A percentile compares a stretch with the other conserved stretches of the same genome.
Conservation (phyloP, 92 coral and sea anemone species). For the Anthopleura xanthogrammica region DNA sequence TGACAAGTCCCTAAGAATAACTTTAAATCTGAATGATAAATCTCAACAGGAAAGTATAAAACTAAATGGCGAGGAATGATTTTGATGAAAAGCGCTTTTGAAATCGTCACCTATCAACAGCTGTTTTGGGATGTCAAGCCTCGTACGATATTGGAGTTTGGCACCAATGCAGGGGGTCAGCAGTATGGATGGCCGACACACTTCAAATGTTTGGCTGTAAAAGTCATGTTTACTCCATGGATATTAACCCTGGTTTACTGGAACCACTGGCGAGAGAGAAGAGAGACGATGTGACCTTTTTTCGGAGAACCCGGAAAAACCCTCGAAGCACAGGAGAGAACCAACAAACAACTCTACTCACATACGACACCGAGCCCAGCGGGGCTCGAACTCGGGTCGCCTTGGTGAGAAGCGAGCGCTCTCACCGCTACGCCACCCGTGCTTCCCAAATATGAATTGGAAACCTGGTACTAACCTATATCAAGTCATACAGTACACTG, state of each 20-base stretch:
- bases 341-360: no score
- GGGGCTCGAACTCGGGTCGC: no score
- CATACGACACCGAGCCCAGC: no score
- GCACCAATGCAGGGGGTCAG: slow-evolving; percentile 60
- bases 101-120: slow-evolving; percentile 5
- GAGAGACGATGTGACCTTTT: slow-evolving; percentile 31
- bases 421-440: no score
- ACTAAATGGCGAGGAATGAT: slow-evolving; percentile 1
- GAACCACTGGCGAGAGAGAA: slow-evolving; percentile 35
- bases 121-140: slow-evolving; percentile 15
- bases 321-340: no score
- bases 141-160: slow-evolving; percentile 20
- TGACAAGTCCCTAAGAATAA: no score
- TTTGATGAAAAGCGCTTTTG: slow-evolving; percentile 9
- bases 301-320: background rate
- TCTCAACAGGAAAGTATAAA: slow-evolving; percentile 4
- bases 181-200: slow-evolving; percentile 61
- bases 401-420: no score
- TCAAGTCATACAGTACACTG: no score
- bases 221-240: slow-evolving; percentile 43
- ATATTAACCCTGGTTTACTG: slow-evolving; percentile 37
- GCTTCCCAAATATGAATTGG: no score
- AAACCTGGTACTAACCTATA: no score
- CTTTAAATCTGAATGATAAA: no score
- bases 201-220: slow-evolving; percentile 34